A percentile compares a stretch with the other conserved stretches of the same genome.
Evolutionary conservation across 35 echinoderm and acorn worm species (phyloP).

Genomic region (Chiridota heheva): DNA sequence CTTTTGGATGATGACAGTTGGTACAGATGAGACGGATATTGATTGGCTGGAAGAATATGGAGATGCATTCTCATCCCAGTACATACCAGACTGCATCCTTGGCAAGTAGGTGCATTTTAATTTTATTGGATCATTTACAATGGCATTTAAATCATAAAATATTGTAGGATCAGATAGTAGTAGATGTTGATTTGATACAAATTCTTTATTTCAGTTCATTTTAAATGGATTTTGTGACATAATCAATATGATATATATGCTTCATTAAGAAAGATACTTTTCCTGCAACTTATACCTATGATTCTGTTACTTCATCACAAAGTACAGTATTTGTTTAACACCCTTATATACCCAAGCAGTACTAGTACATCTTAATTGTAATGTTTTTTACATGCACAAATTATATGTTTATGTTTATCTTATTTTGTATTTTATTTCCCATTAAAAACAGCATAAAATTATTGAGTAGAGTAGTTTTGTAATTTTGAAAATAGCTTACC

Average conservation of each 20-base stretch:
- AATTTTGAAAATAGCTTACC: too few relatives aligned
- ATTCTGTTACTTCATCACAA: too few relatives aligned
- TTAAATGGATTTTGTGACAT: not conserved
- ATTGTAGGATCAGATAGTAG: not conserved
- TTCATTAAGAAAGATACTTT: not conserved
- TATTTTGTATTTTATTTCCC: too few relatives aligned
- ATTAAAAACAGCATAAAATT: too few relatives aligned
- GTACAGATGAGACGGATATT: slow-evolving; percentile 63
- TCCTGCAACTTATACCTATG: too few relatives aligned
- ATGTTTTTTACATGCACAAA: too few relatives aligned
- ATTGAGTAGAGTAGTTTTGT: too few relatives aligned
- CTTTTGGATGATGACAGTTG: slow-evolving; percentile 53
- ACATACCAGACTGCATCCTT: slow-evolving; percentile 70
- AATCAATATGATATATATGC: not conserved
- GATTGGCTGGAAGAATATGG: slow-evolving; percentile 66
- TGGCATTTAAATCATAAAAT: not conserved
- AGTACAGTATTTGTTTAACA: too few relatives aligned
- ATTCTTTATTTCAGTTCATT: not conserved
- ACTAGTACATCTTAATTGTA: too few relatives aligned
- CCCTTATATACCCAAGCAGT: too few relatives aligned
- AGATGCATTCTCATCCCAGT: slow-evolving; percentile 65
- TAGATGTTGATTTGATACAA: too few relatives aligned
- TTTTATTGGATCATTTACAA: not conserved
- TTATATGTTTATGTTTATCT: too few relatives aligned
- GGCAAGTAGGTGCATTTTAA: slow-evolving; percentile 62